Conservation (phyloP, 2,888 invertebrate genomes). For the Agriopis aurantiaria region DNA sequence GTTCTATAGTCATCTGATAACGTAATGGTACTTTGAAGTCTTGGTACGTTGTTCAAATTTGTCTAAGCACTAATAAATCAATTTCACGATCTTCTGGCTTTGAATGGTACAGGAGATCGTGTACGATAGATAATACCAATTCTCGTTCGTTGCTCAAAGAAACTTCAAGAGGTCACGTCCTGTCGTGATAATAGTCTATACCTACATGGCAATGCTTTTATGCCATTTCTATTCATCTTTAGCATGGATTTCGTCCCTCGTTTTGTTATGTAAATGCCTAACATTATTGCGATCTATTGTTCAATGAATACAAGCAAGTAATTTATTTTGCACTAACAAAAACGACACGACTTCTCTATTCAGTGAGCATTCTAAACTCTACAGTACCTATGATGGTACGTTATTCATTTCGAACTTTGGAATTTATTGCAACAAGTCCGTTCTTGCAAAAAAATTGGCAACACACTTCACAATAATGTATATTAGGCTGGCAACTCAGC, state of each 20-base stretch:
- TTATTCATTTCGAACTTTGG: constrained; percentile 26
- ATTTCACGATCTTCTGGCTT: constrained; percentile 2
- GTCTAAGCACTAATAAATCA: constrained; percentile 10
- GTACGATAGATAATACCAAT: constrained; percentile 10
- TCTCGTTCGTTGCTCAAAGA: constrained; percentile 23
- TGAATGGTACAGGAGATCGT: constrained; percentile 13
- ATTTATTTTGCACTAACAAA: constrained; percentile 58
- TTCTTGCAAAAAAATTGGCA: background rate
- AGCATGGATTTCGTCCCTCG: constrained; percentile 55
- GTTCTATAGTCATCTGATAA: too few relatives aligned
- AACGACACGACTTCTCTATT: constrained; percentile 50
- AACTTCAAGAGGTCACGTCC: constrained; percentile 27
- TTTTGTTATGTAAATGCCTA: constrained; percentile 72
- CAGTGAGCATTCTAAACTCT: constrained; percentile 43
- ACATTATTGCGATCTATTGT: constrained; percentile 62
- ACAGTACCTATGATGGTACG: constrained; percentile 24
- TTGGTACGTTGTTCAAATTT: constrained; percentile 1
- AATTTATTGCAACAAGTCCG: background rate
- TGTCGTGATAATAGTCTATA: constrained; percentile 24
- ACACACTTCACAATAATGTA: background rate
- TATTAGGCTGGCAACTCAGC: too few relatives aligned
- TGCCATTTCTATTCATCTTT: constrained; percentile 48
- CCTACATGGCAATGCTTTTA: constrained; percentile 28
- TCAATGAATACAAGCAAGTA: constrained; percentile 48
- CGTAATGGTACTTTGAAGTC: background rate